These are phyloP conservation scores for Idaea biselata DNA, from an alignment of 2,888 invertebrate species.

Conservation along the genomic window DNA sequence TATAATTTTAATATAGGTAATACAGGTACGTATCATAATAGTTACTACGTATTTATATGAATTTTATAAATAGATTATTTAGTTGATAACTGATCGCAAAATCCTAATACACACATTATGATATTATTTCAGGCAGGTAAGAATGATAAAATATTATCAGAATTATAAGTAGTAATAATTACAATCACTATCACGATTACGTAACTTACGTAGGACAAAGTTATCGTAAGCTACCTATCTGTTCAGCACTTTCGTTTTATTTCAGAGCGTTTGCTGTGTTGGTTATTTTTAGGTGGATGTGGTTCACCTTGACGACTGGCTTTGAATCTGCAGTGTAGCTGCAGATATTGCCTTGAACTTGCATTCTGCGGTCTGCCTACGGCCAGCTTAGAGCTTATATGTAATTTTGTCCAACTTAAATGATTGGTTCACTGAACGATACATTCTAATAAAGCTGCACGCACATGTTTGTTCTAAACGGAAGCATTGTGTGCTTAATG, in stretches of 20 bases:
- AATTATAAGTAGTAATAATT: too few relatives aligned
- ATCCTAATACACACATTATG: too few relatives aligned
- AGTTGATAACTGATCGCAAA: too few relatives aligned
- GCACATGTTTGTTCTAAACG: constrained; percentile 10
- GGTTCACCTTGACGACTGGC: constrained; percentile 61
- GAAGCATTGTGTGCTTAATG: not conserved
- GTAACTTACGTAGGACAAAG: not conserved
- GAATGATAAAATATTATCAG: too few relatives aligned
- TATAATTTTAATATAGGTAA: too few relatives aligned
- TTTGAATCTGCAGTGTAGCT: constrained; percentile 38
- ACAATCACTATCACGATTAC: not conserved
- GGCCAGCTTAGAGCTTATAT: not conserved
- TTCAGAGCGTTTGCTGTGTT: constrained; percentile 32
- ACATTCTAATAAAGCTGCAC: constrained; percentile 6
- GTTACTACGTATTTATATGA: too few relatives aligned
- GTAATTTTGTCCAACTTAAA: not conserved
- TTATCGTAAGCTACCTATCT: not conserved
- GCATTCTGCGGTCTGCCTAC: constrained; percentile 17
- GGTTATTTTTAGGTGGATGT: constrained; percentile 60
- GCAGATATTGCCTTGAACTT: constrained; percentile 37
- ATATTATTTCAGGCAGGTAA: too few relatives aligned
- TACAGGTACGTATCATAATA: too few relatives aligned
- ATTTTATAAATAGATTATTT: too few relatives aligned
- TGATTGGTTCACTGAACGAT: not conserved
- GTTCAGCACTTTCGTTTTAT: constrained; percentile 20